Base-by-base conservation (phyloP, 2,888 invertebrate genomes). In the Hipparchia semele region DNA sequence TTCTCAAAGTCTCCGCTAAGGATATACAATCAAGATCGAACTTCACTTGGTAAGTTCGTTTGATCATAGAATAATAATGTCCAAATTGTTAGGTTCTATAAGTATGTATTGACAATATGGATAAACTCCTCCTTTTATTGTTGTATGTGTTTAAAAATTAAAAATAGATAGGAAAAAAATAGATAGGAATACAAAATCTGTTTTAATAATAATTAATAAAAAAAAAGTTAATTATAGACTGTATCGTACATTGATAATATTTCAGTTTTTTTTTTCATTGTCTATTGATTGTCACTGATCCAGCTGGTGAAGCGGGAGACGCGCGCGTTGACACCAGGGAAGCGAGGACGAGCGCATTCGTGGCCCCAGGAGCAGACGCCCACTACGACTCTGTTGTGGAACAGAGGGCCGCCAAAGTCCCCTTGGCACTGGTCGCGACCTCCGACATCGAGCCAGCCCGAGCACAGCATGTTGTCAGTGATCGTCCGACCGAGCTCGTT, bases 381-480 rank as follows among this genome's bases (percentile, higher is more conserved):
- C 62, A 76, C 74, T 6, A 89, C 79, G 2, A 86, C 73, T 2
- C 75, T 73, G 72, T 86, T 86, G 80, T 90, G 88, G 77, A 86
- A 80, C 7, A 90, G 83, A 51, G 90, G 89, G 54, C 90, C 86
- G 1, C 90, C 91, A 46, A 86, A 85, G 78, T 89, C 90, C 2
- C 87, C 87, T 71, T 82, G 83, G 82, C 90, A 91, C 81, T 88
- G 87, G 75, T 86, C 90, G 45, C 89, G 87, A 49, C 90, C 90
- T 6, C 89, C 89, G 0, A 87, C 85, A 67, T 86, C 84, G 60
- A 88, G 78, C 83, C 83, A 85, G 3, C 88, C 90, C 9, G 87
- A 81, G 79, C 90, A 90, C 73, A 89, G 51, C 88, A 89, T 87
- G 78, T 86, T 86, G 71, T 83, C 82, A 7, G 84, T 86, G 51